These are phyloP conservation scores for Eulemur rubriventer DNA, from an alignment of 2,797 vertebrate genomes.

Conservation along the genomic window DNA sequence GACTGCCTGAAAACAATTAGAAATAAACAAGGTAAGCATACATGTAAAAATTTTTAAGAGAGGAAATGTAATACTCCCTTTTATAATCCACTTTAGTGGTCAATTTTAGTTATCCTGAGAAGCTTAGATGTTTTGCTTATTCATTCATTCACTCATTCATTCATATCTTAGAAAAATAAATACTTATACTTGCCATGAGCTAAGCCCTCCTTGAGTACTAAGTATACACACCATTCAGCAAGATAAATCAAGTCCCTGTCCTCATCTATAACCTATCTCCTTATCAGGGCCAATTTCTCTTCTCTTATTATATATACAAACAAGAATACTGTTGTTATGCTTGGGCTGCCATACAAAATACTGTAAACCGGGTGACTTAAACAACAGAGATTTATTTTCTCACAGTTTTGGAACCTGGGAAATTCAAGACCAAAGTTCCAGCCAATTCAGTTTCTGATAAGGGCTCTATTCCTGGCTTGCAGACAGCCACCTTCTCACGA, in stretches of 20 bases:
- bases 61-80: background rate
- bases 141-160: background rate
- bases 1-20: background rate
- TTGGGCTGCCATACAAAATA: background rate
- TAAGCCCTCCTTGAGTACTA: background rate
- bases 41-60: background rate
- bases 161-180: constrained; percentile 8
- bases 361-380: background rate
- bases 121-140: background rate
- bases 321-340: background rate
- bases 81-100: background rate
- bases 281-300: background rate
- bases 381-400: background rate
- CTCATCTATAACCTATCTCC: background rate
- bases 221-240: background rate
- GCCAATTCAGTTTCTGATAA: background rate
- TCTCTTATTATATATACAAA: background rate
- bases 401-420: background rate
- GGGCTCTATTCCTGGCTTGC: background rate
- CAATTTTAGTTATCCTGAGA: background rate
- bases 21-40: background rate
- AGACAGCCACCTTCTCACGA: background rate
- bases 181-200: background rate
- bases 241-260: background rate
- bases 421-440: background rate